Percentiles rank a stretch among this genome's conserved stretches.
These are phyloP conservation scores for Dasyornis broadbenti DNA, from an alignment of 2,113 vertebrate genomes.

Conservation along the genomic window DNA sequence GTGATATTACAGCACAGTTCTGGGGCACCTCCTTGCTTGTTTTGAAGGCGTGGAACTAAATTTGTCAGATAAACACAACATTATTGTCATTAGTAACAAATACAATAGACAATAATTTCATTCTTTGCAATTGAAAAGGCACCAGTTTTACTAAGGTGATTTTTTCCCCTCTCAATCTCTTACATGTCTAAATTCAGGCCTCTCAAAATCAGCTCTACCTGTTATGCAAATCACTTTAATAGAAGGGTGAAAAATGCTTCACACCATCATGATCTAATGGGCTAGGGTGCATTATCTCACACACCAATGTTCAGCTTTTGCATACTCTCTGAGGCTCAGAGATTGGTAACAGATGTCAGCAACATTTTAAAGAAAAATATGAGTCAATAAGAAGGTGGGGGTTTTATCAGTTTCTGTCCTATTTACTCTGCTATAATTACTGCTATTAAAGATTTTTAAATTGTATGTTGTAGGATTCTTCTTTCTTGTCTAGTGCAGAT, in stretches of 20 bases:
- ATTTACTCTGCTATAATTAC: not conserved
- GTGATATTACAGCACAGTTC: rapidly evolving
- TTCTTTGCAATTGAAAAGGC: not conserved
- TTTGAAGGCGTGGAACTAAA: not conserved
- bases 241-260: not conserved
- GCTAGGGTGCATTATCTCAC: not conserved
- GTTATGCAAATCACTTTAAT: not conserved
- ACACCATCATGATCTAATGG: not conserved
- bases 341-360: not conserved
- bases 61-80: not conserved
- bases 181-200: not conserved
- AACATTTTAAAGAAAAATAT: not conserved
- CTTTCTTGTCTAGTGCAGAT: not conserved
- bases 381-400: not conserved
- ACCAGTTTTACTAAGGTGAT: not conserved
- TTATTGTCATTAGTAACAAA: not conserved
- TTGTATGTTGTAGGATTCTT: not conserved
- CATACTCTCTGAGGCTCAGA: not conserved
- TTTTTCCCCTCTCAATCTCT: not conserved
- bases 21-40: not conserved
- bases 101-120: not conserved
- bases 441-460: not conserved
- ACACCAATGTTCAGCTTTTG: not conserved
- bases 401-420: not conserved
- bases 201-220: not conserved